Evolutionary conservation across 1,140 invertebrate genomes (phyloP).

Genomic region (Aphaenogaster floridana): DNA sequence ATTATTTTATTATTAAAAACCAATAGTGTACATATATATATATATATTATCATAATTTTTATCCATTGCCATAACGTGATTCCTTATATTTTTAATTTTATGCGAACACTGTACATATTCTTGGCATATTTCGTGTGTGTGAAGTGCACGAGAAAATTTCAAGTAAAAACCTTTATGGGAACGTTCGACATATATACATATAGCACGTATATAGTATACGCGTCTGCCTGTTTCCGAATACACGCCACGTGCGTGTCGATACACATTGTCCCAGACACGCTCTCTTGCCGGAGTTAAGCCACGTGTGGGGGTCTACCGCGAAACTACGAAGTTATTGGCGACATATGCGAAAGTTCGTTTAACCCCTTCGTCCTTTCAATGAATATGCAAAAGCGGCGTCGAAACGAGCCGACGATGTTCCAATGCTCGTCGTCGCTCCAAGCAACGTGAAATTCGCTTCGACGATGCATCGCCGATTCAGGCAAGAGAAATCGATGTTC

Average conservation of each 20-base stretch:
- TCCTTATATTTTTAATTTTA: background rate
- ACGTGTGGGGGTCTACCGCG: slow-evolving; percentile 60
- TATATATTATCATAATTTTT: background rate
- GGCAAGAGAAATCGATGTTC: slow-evolving; percentile 34
- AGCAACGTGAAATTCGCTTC: slow-evolving; percentile 77
- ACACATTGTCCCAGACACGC: slow-evolving; percentile 33
- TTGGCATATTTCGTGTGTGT: background rate
- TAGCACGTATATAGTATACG: background rate
- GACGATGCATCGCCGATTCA: slow-evolving; percentile 68
- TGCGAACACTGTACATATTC: background rate
- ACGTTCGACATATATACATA: background rate
- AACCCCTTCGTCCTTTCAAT: slow-evolving; percentile 67
- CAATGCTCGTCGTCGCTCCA: slow-evolving; percentile 64
- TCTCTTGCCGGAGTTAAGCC: slow-evolving; percentile 55
- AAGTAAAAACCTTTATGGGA: slow-evolving; percentile 10
- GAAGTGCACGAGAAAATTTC: slow-evolving; percentile 9
- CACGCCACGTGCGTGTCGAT: slow-evolving; percentile 43
- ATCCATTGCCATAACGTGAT: background rate
- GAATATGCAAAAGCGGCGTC: slow-evolving; percentile 81
- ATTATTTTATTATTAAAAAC: slow-evolving; percentile 21
- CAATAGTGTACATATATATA: background rate
- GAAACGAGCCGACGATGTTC: slow-evolving; percentile 81
- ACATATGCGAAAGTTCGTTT: slow-evolving; percentile 77
- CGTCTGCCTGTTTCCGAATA: slow-evolving; percentile 29
- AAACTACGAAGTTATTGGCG: slow-evolving; percentile 75